A percentile compares a stretch with the other conserved stretches of the same genome.
phyloP scores from a whole-genome alignment of 2,113 vertebrate genomes.

The Lepus americanus region DNA sequence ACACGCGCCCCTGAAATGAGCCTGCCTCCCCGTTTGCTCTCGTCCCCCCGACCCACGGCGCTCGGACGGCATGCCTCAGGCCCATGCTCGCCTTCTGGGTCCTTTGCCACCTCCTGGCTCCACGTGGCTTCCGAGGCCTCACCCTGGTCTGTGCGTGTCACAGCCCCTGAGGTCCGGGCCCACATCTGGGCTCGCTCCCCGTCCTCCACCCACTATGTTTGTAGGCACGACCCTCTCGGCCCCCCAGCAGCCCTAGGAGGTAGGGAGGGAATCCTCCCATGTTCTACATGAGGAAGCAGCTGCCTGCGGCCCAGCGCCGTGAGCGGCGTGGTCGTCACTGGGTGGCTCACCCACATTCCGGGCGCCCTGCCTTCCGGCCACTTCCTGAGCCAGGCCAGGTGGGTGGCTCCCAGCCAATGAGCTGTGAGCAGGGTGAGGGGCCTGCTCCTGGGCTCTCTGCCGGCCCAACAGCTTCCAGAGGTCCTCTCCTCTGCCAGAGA shows the following conservation, averaged over 20 bases:
- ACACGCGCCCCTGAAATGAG: accelerated
- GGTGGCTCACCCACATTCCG: accelerated
- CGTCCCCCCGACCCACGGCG: neutral
- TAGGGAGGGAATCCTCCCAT: neutral
- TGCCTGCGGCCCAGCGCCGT: accelerated
- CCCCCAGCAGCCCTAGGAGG: neutral
- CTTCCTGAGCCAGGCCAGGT: neutral
- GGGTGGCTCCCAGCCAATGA: neutral
- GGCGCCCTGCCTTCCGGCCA: neutral
- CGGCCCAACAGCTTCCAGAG: neutral
- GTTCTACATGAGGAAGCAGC: neutral
- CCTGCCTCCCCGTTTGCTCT: neutral
- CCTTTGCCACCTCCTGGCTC: neutral
- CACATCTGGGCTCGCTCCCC: too few species aligned
- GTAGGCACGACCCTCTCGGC: too few species aligned
- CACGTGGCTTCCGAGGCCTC: neutral
- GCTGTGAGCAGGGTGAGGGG: neutral
- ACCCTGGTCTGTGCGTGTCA: accelerated
- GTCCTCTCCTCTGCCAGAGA: neutral
- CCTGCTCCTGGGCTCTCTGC: neutral
- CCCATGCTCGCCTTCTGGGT: neutral
- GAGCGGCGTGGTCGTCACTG: neutral
- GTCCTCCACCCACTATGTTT: too few species aligned
- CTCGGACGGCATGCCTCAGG: neutral
- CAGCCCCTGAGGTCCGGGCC: too few species aligned